phyloP scores from a whole-genome alignment of 1,140 invertebrate species.

The Choristoneura fumiferana region DNA sequence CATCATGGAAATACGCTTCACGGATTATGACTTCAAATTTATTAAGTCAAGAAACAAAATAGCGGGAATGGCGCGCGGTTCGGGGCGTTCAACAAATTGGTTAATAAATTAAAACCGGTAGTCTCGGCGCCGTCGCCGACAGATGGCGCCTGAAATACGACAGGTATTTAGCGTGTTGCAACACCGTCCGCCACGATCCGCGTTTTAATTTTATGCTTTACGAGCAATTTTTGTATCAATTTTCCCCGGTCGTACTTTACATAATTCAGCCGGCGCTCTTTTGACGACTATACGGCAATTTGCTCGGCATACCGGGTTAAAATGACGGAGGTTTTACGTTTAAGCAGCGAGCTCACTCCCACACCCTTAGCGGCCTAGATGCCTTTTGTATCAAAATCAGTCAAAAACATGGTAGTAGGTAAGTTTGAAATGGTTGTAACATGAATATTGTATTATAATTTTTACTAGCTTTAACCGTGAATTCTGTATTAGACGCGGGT shows the following conservation, averaged over 20 bases:
- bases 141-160: constrained; percentile 73
- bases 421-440: neutral
- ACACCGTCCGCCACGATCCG: constrained; percentile 60
- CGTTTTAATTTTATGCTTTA: constrained; percentile 75
- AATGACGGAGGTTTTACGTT: constrained; percentile 18
- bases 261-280: constrained; percentile 55
- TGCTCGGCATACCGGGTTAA: constrained; percentile 26
- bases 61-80: constrained; percentile 52
- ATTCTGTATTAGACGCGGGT: too few relatives aligned
- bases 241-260: constrained; percentile 55
- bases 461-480: too few relatives aligned
- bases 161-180: constrained; percentile 76
- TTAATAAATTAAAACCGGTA: constrained; percentile 76
- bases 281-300: constrained; percentile 41
- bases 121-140: constrained; percentile 70
- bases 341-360: too few relatives aligned
- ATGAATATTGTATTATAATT: neutral
- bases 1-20: constrained; percentile 30
- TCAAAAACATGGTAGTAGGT: neutral
- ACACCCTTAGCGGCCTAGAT: neutral
- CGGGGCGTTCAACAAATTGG: constrained; percentile 70
- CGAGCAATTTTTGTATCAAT: constrained; percentile 74
- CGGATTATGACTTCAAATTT: constrained; percentile 67
- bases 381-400: neutral
- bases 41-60: constrained; percentile 74